phyloP scores from a whole-genome alignment of 2,113 vertebrate genomes.

The Macquaria australasica region DNA sequence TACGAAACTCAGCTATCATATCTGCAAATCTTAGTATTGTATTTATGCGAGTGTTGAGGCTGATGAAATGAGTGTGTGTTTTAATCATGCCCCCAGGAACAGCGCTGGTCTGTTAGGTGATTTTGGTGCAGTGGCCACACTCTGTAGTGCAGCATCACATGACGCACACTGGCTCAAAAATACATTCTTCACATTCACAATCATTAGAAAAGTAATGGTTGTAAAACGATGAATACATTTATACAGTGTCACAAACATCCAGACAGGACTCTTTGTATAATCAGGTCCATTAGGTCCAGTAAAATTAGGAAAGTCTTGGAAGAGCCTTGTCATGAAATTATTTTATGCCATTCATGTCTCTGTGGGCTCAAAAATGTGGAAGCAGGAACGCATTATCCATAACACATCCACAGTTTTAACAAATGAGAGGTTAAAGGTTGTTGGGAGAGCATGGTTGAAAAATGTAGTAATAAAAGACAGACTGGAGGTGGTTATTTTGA shows the following conservation, averaged over 20 bases:
- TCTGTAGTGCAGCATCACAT: too few relatives aligned
- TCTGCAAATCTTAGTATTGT: too few relatives aligned
- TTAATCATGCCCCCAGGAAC: not conserved
- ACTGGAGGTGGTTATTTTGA: slow-evolving; percentile 9
- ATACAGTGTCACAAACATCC: too few relatives aligned
- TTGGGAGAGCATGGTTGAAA: slow-evolving; percentile 17
- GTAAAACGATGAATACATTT: not conserved
- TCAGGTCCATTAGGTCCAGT: not conserved
- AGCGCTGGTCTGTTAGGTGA: not conserved
- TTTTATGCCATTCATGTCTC: not conserved
- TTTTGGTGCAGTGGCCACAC: too few relatives aligned
- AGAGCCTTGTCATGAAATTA: not conserved
- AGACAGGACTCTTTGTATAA: not conserved
- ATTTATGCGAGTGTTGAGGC: not conserved
- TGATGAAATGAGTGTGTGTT: too few relatives aligned
- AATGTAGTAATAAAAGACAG: slow-evolving; percentile 48
- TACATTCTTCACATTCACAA: too few relatives aligned
- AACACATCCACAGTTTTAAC: not conserved
- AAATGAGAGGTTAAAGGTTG: slow-evolving; percentile 25
- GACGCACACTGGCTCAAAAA: too few relatives aligned
- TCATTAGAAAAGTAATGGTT: too few relatives aligned
- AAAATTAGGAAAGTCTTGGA: not conserved
- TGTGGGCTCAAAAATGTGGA: too few relatives aligned
- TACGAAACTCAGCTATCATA: too few relatives aligned
- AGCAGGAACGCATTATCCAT: not conserved